Evolutionary conservation across 2,113 vertebrate genomes (phyloP).

Genomic region (Panthera uncia): DNA sequence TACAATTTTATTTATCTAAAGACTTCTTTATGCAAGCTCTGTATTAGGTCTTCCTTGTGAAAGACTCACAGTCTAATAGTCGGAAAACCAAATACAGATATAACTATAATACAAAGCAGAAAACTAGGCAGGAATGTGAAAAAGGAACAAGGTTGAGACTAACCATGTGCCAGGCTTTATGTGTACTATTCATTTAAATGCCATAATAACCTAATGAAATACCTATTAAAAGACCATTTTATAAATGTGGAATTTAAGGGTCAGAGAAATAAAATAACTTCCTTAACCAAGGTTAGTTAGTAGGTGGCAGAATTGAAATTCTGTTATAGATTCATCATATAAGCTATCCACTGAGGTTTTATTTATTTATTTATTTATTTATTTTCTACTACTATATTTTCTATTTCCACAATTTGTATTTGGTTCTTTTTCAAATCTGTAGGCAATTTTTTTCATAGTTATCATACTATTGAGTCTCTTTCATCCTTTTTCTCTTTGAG

Average conservation of each 20-base stretch:
- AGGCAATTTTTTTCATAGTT: background rate
- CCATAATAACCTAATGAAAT: background rate
- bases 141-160: background rate
- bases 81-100: background rate
- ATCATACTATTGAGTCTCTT: background rate
- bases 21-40: background rate
- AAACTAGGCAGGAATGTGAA: background rate
- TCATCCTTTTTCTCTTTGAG: background rate
- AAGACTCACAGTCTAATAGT: background rate
- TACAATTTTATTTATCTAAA: background rate
- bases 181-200: conserved; percentile 28
- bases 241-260: background rate
- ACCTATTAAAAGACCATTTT: background rate
- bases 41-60: background rate
- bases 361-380: background rate
- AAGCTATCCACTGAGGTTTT: background rate
- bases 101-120: background rate
- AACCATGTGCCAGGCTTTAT: background rate
- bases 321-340: background rate
- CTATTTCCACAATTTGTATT: background rate
- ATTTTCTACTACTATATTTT: background rate
- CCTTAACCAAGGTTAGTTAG: background rate
- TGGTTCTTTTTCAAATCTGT: background rate
- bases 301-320: background rate
- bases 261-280: background rate